Percentiles rank a stretch among this genome's conserved stretches.
Conservation (phyloP, 2,888 invertebrate genomes). For the Osmoderma eremita region DNA sequence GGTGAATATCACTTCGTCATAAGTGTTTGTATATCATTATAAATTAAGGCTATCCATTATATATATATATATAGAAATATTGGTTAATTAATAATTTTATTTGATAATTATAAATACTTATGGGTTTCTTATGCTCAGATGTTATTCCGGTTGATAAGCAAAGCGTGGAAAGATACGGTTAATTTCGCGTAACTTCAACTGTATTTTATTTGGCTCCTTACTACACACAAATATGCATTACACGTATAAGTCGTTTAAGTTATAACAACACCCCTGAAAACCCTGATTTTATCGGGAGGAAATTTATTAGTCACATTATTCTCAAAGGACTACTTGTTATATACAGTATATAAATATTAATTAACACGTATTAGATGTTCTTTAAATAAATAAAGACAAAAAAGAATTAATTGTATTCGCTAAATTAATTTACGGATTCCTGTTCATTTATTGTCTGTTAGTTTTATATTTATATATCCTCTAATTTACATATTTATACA, state of each 20-base stretch:
- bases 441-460: neutral
- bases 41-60: neutral
- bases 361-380: conserved; percentile 8
- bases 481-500: conserved; percentile 14
- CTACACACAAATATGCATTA: too few species aligned
- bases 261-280: too few species aligned
- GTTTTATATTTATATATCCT: conserved; percentile 1
- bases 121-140: too few species aligned
- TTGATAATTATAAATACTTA: neutral
- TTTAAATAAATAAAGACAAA: neutral
- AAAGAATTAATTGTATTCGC: conserved; percentile 2
- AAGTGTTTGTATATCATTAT: conserved; percentile 31
- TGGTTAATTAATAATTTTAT: neutral
- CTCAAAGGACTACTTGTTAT: neutral
- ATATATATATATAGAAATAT: conserved; percentile 9
- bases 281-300: too few species aligned
- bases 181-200: too few species aligned
- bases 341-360: neutral
- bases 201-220: too few species aligned
- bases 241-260: too few species aligned
- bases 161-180: too few species aligned
- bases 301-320: neutral
- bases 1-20: conserved; percentile 71
- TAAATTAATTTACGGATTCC: conserved; percentile 1
- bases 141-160: too few species aligned